Base-by-base conservation (phyloP, 1,140 invertebrate genomes). In the Anastrepha obliqua region DNA sequence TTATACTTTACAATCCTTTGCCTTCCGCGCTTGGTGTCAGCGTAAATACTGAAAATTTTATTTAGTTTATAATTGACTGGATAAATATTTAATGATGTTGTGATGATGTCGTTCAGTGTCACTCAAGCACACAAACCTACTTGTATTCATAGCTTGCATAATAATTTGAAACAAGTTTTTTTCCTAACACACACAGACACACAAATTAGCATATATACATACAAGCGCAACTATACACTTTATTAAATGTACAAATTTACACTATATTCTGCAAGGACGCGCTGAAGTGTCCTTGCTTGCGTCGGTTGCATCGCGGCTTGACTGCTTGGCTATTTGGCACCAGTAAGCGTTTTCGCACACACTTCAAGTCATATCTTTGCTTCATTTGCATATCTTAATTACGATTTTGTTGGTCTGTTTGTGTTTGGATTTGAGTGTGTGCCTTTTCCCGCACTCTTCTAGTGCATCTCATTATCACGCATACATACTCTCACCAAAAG, bases 371-470 rank as follows among this genome's bases (percentile, higher is more conserved):
- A 81, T 81, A 81, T 81, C 47, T 86, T 47, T 20, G 62, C 85
- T 51, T 86, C 58, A 86, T 86, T 86, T 86, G 85, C 85, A 86
- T 86, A 86, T 86, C 85, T 86, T 86, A 86, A 86, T 86, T 86
- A 86, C 85, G 39, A 44, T 86, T 86, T 65, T 86, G 58, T 86
- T 86, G 51, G 44, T 20, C 17, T 81, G 74, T 81, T 81, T 81
- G 74, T 81, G 47, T 81, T 81, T 44, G 2, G 2, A 5, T 42
- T 74, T 15, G 39, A 78, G 74, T 78, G 74, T n/a, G n/a, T 20
- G n/a, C 15, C 6, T 81, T n/a, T 9, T 42, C 47, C 8, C n/a
- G 15, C 17, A 74, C 42, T 9, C 42, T 20, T n/a, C 17, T 8
- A 7, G 7, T 55, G 51, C 44, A 58, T 58, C 44, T 81, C 74